phyloP scores from a whole-genome alignment of 2,888 invertebrate species.

The Parnassius orleans region DNA sequence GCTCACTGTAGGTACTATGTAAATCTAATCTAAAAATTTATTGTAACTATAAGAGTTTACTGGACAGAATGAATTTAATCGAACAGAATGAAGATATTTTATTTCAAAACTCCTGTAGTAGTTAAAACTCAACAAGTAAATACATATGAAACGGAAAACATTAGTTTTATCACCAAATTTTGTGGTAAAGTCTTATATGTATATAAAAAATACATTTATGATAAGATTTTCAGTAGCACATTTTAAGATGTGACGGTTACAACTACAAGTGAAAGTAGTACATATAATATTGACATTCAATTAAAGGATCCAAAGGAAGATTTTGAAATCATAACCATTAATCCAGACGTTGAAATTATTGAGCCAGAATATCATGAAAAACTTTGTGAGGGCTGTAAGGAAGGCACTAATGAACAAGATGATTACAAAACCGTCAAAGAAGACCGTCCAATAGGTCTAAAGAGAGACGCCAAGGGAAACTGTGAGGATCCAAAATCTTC shows the following conservation, averaged over 20 bases:
- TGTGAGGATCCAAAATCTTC: conserved; percentile 44
- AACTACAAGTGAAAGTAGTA: conserved; percentile 5
- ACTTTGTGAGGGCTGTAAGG: conserved; percentile 36
- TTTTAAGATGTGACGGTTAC: conserved; percentile 5
- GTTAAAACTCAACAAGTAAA: conserved; percentile 35
- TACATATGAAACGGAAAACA: conserved; percentile 33
- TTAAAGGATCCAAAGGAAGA: conserved; percentile 25
- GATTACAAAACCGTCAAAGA: conserved; percentile 22
- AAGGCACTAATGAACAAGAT: conserved; percentile 29
- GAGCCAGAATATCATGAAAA: conserved; percentile 59
- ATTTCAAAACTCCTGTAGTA: conserved; percentile 34
- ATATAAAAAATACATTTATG: conserved; percentile 58
- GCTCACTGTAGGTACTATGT: too few relatives aligned
- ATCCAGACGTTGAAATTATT: conserved; percentile 62
- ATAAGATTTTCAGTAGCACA: conserved; percentile 36
- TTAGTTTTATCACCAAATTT: conserved; percentile 41
- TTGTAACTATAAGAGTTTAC: too few relatives aligned
- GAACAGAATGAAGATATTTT: conserved; percentile 51
- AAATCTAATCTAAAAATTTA: too few relatives aligned
- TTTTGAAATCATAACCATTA: conserved; percentile 31
- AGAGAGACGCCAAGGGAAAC: conserved; percentile 45
- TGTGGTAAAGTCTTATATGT: conserved; percentile 51
- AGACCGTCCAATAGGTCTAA: conserved; percentile 48
- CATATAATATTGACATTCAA: conserved; percentile 34
- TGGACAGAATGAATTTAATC: too few relatives aligned